Evolutionary conservation across 2,113 vertebrate species (phyloP), one percentile per base, ranked within the genome.

Genomic region (Rhagologus leucostigma): DNA sequence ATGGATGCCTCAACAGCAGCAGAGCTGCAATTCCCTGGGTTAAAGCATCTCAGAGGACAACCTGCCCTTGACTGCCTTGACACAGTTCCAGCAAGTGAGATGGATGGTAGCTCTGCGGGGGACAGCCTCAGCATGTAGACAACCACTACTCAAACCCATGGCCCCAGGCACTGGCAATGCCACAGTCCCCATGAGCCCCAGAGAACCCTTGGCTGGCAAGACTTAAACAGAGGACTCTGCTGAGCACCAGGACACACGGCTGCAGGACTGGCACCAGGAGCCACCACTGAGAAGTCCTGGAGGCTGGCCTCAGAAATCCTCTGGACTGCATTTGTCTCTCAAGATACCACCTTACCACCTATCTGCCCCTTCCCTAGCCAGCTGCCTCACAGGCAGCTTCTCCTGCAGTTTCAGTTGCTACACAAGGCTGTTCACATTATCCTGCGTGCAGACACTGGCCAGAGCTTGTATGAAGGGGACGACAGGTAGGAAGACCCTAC

Each of bases 221-320:
- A 35, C 23, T 33, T n/a, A 29, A 65, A 44, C 32, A 77, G 55
- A 23, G 24, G n/a, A 42, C 22, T 11, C 50, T 71, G 42, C 24
- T 67, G 69, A 94, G 42, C 56, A 67, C 20, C 18, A 77, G 50
- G 29, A 80, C 57, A 73, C 0, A 1, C 55, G 69, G 33, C 33
- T 93, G 56, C 69, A 91, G 84, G 64, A 83, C 60, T 82, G 77
- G 64, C 30, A 52, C 55, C 50, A 50, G 0, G 0, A 33, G 37
- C 10, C 53, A 49, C n/a, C 32, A 0, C 73, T 42, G 39, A 79
- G 24, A 53, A 33, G 60, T 63, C 64, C 55, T 42, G 35, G 56
- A 89, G 24, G 56, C 52, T 69, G 84, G 49, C 27, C 41, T 87
- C 78, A 91, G 49, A 93, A 96, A 85, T 33, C 53, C 37, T 90